These are phyloP conservation scores for Microtus pennsylvanicus DNA, from an alignment of 2,113 vertebrate species.

Conservation along the genomic window DNA sequence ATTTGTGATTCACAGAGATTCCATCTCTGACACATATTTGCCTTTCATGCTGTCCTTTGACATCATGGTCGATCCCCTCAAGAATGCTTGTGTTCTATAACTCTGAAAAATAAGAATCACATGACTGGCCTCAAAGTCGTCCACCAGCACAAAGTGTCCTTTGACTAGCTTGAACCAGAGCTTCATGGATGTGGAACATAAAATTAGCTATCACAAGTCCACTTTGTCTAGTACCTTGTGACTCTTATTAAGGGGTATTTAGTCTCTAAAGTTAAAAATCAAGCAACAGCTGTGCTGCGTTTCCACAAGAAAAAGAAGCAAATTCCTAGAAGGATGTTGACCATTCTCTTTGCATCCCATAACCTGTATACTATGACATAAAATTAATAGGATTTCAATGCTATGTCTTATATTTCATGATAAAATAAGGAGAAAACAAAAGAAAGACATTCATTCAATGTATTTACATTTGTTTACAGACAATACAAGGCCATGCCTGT, in stretches of 20 bases:
- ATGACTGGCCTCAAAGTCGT: too few species aligned
- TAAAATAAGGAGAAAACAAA: background rate
- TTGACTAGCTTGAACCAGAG: background rate
- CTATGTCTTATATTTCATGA: background rate
- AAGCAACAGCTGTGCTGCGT: background rate
- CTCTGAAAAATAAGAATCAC: background rate
- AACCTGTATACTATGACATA: background rate
- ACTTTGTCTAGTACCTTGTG: background rate
- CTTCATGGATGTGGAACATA: background rate
- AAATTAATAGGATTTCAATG: background rate
- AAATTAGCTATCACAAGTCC: background rate
- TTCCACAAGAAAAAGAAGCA: background rate
- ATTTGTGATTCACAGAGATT: background rate
- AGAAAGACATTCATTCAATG: background rate
- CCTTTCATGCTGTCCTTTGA: background rate
- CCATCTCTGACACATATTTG: background rate
- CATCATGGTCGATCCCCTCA: too few species aligned
- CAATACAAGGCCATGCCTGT: background rate
- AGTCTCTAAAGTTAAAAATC: background rate
- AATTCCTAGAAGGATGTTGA: background rate
- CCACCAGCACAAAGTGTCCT: background rate
- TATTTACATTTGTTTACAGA: background rate
- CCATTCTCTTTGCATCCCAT: background rate
- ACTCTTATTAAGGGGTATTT: background rate
- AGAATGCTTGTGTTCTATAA: background rate